Evolutionary conservation across 2,797 vertebrate species (phyloP).

Genomic region (Phoxinus dragarum): DNA sequence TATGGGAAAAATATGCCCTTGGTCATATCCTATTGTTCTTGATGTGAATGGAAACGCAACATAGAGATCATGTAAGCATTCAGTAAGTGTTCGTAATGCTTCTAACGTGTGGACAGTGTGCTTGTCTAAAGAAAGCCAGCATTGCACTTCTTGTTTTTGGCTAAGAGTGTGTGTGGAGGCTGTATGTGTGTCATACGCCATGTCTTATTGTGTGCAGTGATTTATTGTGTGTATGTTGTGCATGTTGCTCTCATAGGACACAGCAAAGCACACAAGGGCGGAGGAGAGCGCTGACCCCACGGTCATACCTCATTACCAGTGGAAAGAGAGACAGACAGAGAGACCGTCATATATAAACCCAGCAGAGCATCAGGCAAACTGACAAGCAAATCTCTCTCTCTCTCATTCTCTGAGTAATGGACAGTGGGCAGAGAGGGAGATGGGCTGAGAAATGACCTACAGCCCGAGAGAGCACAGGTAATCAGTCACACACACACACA

Average conservation of each 20-base stretch:
- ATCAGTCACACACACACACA: slow-evolving; percentile 55
- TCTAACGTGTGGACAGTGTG: neutral
- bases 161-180: neutral
- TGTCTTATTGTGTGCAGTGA: slow-evolving; percentile 23
- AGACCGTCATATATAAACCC: slow-evolving; percentile 54
- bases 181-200: neutral
- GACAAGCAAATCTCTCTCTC: slow-evolving; percentile 33
- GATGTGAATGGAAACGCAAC: neutral
- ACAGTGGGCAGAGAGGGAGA: slow-evolving; percentile 56
- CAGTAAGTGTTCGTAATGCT: neutral
- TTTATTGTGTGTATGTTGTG: slow-evolving; percentile 36
- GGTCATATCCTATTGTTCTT: no score
- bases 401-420: slow-evolving; percentile 48
- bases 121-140: neutral
- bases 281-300: slow-evolving; percentile 41
- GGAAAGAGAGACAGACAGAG: slow-evolving; percentile 15
- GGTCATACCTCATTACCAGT: slow-evolving; percentile 50
- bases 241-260: slow-evolving; percentile 38
- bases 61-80: neutral
- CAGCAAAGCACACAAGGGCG: slow-evolving; percentile 32
- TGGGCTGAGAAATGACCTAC: slow-evolving; percentile 59
- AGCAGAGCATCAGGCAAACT: slow-evolving; percentile 41
- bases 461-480: slow-evolving; percentile 52
- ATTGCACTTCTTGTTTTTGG: neutral
- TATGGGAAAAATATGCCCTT: neutral